Conservation (phyloP, 1,140 invertebrate species). For the Sesamia nonagrioides region DNA sequence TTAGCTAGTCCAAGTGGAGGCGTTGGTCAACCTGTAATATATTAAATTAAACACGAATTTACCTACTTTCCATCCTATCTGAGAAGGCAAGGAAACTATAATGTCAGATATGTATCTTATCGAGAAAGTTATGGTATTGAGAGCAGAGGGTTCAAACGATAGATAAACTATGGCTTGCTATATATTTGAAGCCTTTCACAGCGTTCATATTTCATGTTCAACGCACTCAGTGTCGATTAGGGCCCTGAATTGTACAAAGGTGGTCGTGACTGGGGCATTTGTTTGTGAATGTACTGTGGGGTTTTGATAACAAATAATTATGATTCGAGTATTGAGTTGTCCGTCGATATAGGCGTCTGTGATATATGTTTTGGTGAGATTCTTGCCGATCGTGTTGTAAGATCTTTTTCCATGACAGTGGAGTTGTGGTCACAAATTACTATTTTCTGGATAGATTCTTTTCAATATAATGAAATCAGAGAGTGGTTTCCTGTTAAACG, state of each 20-base stretch:
- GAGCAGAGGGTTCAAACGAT: slow-evolving; percentile 24
- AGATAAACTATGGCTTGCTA: slow-evolving; percentile 12
- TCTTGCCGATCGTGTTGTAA: neutral
- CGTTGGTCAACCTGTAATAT: neutral
- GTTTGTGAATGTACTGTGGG: slow-evolving; percentile 5
- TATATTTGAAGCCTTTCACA: slow-evolving; percentile 31
- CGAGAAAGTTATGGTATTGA: slow-evolving; percentile 41
- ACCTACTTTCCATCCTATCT: slow-evolving; percentile 22
- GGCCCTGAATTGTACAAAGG: slow-evolving; percentile 6
- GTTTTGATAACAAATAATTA: neutral
- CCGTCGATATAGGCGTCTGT: neutral
- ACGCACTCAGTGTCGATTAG: slow-evolving; percentile 31
- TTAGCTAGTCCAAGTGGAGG: neutral
- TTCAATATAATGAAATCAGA: neutral
- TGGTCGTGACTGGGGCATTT: slow-evolving; percentile 14
- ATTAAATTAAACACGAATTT: slow-evolving; percentile 34
- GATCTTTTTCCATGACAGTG: neutral
- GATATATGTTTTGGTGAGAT: neutral
- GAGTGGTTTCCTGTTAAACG: neutral
- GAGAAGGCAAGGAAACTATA: slow-evolving; percentile 25
- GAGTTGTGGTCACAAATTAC: neutral
- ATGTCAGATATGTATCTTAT: slow-evolving; percentile 43
- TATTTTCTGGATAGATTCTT: neutral
- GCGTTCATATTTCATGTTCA: slow-evolving; percentile 30
- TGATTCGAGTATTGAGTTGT: neutral